Conservation (phyloP, 2,888 invertebrate species). For the Melanophora roralis region DNA sequence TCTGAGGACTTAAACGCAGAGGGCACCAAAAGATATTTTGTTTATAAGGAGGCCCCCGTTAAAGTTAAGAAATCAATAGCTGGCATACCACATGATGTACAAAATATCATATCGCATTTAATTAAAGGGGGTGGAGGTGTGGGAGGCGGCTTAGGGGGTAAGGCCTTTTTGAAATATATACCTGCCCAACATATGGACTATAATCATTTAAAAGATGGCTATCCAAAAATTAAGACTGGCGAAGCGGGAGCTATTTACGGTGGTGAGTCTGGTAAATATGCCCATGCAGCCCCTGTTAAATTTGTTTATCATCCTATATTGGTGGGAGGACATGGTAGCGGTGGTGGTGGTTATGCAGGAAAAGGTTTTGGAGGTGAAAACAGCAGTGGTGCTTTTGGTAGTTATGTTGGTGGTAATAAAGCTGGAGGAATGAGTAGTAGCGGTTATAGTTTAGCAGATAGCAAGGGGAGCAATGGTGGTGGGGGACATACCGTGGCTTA, state of each 20-base stretch:
- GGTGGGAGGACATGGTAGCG: constrained; percentile 26
- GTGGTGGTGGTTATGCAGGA: constrained; percentile 5
- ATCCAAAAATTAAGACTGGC: constrained; percentile 51
- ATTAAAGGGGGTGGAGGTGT: constrained; percentile 67
- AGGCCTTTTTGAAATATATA: constrained; percentile 70
- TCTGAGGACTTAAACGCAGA: constrained; percentile 59
- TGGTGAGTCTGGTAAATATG: constrained; percentile 50
- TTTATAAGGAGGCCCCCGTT: constrained; percentile 67
- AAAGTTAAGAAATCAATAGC: constrained; percentile 70
- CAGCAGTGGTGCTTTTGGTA: constrained; percentile 3
- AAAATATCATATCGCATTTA: constrained; percentile 71
- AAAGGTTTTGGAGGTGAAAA: neutral
- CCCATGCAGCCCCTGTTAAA: constrained; percentile 61
- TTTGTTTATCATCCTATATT: constrained; percentile 68
- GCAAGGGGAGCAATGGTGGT: constrained; percentile 7
- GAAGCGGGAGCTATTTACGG: constrained; percentile 24
- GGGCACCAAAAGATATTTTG: constrained; percentile 68
- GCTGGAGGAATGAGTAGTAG: neutral
- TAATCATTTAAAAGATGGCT: constrained; percentile 63
- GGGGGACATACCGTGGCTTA: constrained; percentile 14
- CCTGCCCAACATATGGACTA: constrained; percentile 69
- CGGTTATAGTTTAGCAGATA: neutral
- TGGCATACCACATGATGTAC: constrained; percentile 71
- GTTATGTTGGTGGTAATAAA: neutral
- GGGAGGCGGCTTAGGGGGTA: constrained; percentile 66